Evolutionary conservation across 2,888 invertebrate species (phyloP).

Genomic region (Diarsia dahlii): DNA sequence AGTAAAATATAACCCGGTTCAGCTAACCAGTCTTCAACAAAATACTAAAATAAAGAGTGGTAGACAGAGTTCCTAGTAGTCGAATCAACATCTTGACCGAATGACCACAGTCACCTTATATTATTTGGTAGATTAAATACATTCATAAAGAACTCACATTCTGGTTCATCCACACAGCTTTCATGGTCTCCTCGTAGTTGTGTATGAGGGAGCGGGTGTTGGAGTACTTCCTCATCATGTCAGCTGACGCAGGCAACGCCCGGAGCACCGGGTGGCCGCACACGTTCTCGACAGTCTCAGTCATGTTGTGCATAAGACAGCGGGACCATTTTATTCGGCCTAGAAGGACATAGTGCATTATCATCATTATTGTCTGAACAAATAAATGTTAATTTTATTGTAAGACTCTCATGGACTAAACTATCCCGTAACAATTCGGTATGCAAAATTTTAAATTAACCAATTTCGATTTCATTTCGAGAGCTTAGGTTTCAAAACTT

Average conservation of each 20-base stretch:
- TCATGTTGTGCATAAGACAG: slow-evolving; percentile 95
- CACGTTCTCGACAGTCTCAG: slow-evolving; percentile 95
- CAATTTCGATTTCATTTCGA: too few species aligned
- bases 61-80: not conserved
- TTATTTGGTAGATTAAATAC: not conserved
- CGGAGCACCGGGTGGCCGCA: slow-evolving; percentile 94
- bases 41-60: not conserved
- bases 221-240: slow-evolving; percentile 94
- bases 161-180: slow-evolving; percentile 96
- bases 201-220: slow-evolving; percentile 93
- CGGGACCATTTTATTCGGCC: slow-evolving; percentile 96
- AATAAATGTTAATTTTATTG: not conserved
- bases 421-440: too few species aligned
- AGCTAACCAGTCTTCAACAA: not conserved
- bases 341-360: slow-evolving; percentile 76
- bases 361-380: not conserved
- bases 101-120: not conserved
- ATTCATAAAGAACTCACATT: slow-evolving; percentile 89
- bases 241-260: slow-evolving; percentile 93
- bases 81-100: not conserved
- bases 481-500: too few species aligned
- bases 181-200: slow-evolving; percentile 95
- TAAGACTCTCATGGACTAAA: not conserved
- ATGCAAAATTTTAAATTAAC: too few species aligned
- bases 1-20: too few species aligned